A percentile compares a stretch with the other conserved stretches of the same genome.
Evolutionary conservation across 2,888 invertebrate genomes (phyloP).

Genomic region (Ctena decussata): DNA sequence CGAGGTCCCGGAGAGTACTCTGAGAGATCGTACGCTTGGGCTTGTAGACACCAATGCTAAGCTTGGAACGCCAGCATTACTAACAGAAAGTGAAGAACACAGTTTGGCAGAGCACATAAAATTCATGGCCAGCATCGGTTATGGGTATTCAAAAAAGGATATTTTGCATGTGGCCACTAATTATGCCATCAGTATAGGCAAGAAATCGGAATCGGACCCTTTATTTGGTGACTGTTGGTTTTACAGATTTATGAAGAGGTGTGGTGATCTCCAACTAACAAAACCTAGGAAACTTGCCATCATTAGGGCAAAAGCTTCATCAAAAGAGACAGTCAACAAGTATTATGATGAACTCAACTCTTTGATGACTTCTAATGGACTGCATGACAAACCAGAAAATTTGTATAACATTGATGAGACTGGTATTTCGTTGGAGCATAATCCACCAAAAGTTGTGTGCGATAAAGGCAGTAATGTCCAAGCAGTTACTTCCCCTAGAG

Average conservation of each 20-base stretch:
- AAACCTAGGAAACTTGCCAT: background rate
- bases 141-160: background rate
- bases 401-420: slow-evolving; percentile 7
- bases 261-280: background rate
- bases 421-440: background rate
- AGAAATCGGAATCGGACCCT: background rate
- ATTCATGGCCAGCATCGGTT: background rate
- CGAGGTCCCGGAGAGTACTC: background rate
- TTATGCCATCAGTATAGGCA: background rate
- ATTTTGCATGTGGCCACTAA: background rate
- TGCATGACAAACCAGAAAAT: background rate
- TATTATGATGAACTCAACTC: background rate
- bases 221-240: background rate
- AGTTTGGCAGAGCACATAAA: background rate
- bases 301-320: background rate
- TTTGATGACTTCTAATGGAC: background rate
- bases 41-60: background rate
- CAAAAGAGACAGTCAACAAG: background rate
- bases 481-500: background rate
- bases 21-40: background rate
- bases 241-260: background rate
- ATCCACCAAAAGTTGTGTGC: background rate
- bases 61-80: background rate
- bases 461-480: background rate
- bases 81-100: background rate